A percentile compares a stretch with the other conserved stretches of the same genome.
phyloP scores from a whole-genome alignment of 2,797 vertebrate species.

The Enteromius trimaculatus region DNA sequence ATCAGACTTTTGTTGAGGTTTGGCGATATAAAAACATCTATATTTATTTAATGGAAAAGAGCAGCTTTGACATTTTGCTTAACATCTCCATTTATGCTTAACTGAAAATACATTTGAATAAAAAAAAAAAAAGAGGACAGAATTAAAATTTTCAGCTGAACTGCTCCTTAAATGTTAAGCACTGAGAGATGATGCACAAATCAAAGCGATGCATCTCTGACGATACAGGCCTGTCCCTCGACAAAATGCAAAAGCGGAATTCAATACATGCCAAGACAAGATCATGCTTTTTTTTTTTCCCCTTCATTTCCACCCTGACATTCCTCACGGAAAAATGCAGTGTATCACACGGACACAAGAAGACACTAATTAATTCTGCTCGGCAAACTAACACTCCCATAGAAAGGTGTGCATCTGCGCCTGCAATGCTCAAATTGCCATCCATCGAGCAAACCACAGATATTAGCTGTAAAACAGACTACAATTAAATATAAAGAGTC shows the following conservation, averaged over 20 bases:
- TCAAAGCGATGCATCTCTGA: constrained; percentile 52
- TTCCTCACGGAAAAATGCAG: constrained; percentile 53
- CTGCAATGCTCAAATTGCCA: constrained; percentile 8
- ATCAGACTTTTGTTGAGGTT: background rate
- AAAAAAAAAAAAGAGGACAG: too few relatives aligned
- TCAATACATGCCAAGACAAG: constrained; percentile 55
- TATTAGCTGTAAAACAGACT: background rate
- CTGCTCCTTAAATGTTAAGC: constrained; percentile 19
- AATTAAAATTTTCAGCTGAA: background rate
- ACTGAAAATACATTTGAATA: too few relatives aligned
- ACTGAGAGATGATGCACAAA: constrained; percentile 42
- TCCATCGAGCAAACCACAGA: constrained; percentile 20
- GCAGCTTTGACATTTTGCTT: constrained; percentile 4
- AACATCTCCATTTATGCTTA: constrained; percentile 6
- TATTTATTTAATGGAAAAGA: background rate
- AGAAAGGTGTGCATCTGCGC: constrained; percentile 45
- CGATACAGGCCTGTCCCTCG: constrained; percentile 48
- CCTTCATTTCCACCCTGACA: constrained; percentile 25
- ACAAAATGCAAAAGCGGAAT: constrained; percentile 56
- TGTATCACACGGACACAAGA: constrained; percentile 46
- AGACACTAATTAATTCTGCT: constrained; percentile 57
- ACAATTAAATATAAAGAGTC: background rate
- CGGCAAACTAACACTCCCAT: constrained; percentile 56
- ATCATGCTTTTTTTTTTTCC: constrained; percentile 38
- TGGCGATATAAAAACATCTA: background rate